Percentiles rank a stretch among this genome's conserved stretches.
phyloP scores from a whole-genome alignment of 92 coral and sea anemone species.

The Heliopora coerulea region DNA sequence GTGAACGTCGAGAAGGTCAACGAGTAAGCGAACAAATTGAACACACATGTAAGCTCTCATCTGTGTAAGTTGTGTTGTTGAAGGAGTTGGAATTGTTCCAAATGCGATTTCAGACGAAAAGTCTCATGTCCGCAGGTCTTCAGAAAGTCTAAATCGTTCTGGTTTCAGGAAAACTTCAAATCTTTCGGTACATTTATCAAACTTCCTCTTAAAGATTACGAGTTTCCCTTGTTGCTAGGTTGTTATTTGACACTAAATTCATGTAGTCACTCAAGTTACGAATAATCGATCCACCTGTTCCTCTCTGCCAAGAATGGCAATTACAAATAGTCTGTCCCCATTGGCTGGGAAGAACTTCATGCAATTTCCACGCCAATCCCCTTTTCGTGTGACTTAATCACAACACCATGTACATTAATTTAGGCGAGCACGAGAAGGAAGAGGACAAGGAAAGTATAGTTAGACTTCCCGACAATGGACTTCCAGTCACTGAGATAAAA shows the following conservation, averaged over 20 bases:
- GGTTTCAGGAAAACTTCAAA: background rate
- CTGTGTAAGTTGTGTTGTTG: constrained; percentile 14
- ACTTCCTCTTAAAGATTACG: background rate
- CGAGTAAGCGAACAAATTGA: constrained; percentile 17
- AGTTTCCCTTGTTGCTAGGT: constrained; percentile 42
- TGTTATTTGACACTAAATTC: constrained; percentile 45
- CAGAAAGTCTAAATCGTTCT: too few relatives aligned
- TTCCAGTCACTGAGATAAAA: too few relatives aligned
- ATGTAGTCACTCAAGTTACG: constrained; percentile 37
- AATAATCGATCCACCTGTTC: constrained; percentile 47
- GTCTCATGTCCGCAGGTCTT: too few relatives aligned
- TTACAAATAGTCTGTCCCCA: constrained; percentile 10
- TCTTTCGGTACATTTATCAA: background rate
- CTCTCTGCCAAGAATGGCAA: constrained; percentile 11
- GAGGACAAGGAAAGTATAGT: too few relatives aligned
- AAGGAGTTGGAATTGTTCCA: background rate
- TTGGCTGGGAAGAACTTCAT: constrained; percentile 24
- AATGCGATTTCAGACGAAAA: background rate
- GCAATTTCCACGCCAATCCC: constrained; percentile 18
- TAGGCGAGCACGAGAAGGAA: background rate
- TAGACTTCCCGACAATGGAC: too few relatives aligned
- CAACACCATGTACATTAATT: background rate
- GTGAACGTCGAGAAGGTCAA: background rate
- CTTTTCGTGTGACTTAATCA: background rate
- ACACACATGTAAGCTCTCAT: constrained; percentile 22